Evolutionary conservation across 2,797 vertebrate genomes (phyloP).

Genomic region (Poeciliopsis paucimaculata): DNA sequence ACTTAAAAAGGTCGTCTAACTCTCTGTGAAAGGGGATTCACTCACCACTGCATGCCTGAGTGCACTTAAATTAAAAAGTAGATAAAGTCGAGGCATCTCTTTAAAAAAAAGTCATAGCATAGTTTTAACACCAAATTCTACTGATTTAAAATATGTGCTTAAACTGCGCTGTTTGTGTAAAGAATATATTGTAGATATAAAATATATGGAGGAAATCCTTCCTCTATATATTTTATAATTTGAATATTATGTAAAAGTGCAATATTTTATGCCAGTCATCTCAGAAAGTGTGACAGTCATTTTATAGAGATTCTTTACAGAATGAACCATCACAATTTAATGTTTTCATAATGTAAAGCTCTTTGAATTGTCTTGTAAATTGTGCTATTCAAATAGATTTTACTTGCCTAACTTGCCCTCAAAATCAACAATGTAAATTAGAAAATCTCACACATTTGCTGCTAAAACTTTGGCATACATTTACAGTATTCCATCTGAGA

Average conservation of each 20-base stretch:
- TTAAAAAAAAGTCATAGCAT: background rate
- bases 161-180: background rate
- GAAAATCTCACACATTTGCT: background rate
- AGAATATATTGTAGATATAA: background rate
- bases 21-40: constrained; percentile 11
- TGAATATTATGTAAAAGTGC: no score
- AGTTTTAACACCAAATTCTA: background rate
- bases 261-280: no score
- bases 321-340: background rate
- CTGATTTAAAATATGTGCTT: background rate
- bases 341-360: background rate
- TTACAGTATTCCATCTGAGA: background rate
- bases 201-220: background rate
- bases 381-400: background rate
- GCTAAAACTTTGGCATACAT: background rate
- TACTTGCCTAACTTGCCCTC: background rate
- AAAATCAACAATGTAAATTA: background rate
- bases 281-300: no score
- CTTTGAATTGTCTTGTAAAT: background rate
- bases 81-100: background rate
- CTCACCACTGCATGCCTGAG: constrained; percentile 19
- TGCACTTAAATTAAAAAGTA: constrained; percentile 12
- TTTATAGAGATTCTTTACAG: no score
- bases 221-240: background rate
- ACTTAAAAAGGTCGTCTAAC: constrained; percentile 31